These are phyloP conservation scores for Rhabdornis inornatus DNA, from an alignment of 2,113 vertebrate species.

Conservation along the genomic window DNA sequence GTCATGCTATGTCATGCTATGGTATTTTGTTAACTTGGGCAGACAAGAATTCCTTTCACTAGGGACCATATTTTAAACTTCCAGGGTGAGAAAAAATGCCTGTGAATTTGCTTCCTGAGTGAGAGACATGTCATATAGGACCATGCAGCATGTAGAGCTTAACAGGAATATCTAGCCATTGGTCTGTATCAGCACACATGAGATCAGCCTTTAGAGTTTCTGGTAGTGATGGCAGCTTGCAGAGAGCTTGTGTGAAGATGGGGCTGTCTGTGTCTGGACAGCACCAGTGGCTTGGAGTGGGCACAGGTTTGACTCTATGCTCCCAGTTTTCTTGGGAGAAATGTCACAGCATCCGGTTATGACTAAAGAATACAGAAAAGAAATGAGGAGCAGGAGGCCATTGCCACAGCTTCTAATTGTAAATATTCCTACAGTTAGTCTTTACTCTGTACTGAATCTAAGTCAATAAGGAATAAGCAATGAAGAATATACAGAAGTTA, in stretches of 20 bases:
- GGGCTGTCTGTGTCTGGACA: neutral
- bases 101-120: neutral
- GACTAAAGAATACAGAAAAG: neutral
- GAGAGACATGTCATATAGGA: neutral
- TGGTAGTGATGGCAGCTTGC: neutral
- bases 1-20: neutral
- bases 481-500: neutral
- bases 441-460: neutral
- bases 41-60: neutral
- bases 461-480: neutral
- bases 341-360: neutral
- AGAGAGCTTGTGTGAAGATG: neutral
- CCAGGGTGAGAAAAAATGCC: neutral
- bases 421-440: neutral
- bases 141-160: neutral
- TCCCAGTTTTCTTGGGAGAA: neutral
- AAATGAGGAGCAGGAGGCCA: neutral
- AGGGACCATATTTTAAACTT: neutral
- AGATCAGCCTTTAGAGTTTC: neutral
- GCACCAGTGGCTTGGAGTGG: neutral
- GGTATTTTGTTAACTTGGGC: neutral
- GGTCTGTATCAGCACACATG: neutral
- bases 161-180: neutral
- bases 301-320: neutral
- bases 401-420: neutral